Evolutionary conservation across 1,140 invertebrate species (phyloP).

Genomic region (Lasaia peninsularis): DNA sequence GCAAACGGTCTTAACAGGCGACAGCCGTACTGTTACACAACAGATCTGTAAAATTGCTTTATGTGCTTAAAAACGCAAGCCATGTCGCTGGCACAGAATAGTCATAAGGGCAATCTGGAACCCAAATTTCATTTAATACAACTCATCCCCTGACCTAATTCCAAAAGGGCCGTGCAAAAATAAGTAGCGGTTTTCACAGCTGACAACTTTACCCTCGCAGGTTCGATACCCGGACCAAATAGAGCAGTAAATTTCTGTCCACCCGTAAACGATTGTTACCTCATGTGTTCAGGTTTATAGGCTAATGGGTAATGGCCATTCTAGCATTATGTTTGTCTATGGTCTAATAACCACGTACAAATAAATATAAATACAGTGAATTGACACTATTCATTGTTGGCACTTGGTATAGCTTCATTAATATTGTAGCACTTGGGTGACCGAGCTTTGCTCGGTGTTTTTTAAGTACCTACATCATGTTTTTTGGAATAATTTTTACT

Average conservation of each 20-base stretch:
- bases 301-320: conserved; percentile 14
- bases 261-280: conserved; percentile 35
- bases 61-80: too few relatives aligned
- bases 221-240: conserved; percentile 46
- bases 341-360: not conserved
- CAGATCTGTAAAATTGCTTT: too few relatives aligned
- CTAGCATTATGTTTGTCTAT: not conserved
- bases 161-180: conserved; percentile 14
- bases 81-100: not conserved
- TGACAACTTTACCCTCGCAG: conserved; percentile 21
- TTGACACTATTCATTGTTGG: too few relatives aligned
- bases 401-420: too few relatives aligned
- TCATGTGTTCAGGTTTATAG: conserved; percentile 31
- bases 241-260: conserved; percentile 43
- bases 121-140: conserved; percentile 2
- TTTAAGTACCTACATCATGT: too few relatives aligned
- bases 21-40: too few relatives aligned
- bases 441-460: too few relatives aligned
- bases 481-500: too few relatives aligned
- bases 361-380: too few relatives aligned
- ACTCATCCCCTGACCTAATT: conserved; percentile 22
- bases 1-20: too few relatives aligned
- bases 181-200: conserved; percentile 24
- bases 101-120: not conserved
- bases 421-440: too few relatives aligned